Evolutionary conservation across 2,113 vertebrate species (phyloP), one percentile per base, ranked within the genome.

Genomic region (Callionymus lyra): DNA sequence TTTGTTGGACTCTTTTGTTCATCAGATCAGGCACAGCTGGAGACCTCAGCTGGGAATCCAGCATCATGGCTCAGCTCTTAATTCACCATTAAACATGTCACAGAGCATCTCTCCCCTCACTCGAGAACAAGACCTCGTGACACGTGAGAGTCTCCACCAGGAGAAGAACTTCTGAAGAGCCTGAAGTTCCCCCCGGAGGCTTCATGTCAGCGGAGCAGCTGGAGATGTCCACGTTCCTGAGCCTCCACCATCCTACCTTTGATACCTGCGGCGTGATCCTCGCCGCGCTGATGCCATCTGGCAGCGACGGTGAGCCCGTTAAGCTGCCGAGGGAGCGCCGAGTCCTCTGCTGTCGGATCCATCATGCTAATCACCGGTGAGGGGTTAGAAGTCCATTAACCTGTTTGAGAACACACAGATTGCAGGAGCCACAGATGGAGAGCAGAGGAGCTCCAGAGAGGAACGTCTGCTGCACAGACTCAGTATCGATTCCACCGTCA

Each of bases 381-480:
- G 70, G 58, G 67, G 70, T 73, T 78, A 71, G 69, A 75, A 67
- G 77, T 81, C 72, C 72, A 82, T 82, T 83, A 82, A 76, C 74
- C 75, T 70, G 63, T 56, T 68, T 44, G 3, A 46, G 6, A 37
- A 35, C 12, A 9, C 6, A 18, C n/a, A 19, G 32, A 44, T 34
- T 8, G 42, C 17, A 6, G 16, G n/a, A 3, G 17, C 10, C 11
- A 5, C 12, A 12, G 17, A 16, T 2, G 38, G n/a, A 10, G 17
- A 27, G 21, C 21, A 27, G 21, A 5, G 21, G 8, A 27, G 21
- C 21, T 8, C 21, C 21, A 5, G 21, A 5, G 21, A n/a, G n/a
- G n/a, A n/a, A n/a, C n/a, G n/a, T n/a, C 21, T 27, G 21, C 21
- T 5, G 21, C 21, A 4, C 21, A 27, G 21, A 27, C 21, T 27